A percentile compares a stretch with the other conserved stretches of the same genome.
Conservation (phyloP, 2,888 invertebrate species). For the Caenorhabditis angaria region DNA sequence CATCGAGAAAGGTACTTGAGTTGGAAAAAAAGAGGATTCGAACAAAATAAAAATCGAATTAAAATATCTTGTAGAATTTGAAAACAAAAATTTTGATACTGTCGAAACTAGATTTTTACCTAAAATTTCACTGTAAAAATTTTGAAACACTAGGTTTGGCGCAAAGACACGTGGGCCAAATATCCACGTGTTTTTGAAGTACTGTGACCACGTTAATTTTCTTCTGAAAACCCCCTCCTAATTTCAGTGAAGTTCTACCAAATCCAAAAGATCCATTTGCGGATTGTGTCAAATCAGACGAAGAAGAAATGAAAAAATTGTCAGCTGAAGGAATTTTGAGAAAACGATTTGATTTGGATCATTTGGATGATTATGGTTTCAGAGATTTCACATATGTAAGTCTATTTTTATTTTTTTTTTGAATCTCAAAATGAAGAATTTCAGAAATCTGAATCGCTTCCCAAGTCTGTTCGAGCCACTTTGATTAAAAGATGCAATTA, state of each 20-base stretch:
- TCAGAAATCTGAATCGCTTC: slow-evolving; percentile 41
- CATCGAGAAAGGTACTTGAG: slow-evolving; percentile 80
- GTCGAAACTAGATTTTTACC: too few relatives aligned
- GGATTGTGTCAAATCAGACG: slow-evolving; percentile 96
- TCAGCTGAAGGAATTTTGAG: slow-evolving; percentile 42
- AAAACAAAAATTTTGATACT: too few relatives aligned
- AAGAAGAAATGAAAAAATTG: slow-evolving; percentile 76
- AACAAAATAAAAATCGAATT: too few relatives aligned
- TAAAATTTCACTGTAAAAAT: background rate
- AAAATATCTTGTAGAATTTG: too few relatives aligned
- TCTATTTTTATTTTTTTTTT: background rate
- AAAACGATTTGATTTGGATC: slow-evolving; percentile 53
- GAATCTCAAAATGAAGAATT: slow-evolving; percentile 5
- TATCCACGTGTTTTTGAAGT: too few relatives aligned
- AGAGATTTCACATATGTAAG: slow-evolving; percentile 41
- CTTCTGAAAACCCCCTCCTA: too few relatives aligned
- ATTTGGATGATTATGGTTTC: slow-evolving; percentile 46
- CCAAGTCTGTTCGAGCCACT: slow-evolving; percentile 29
- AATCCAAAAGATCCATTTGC: slow-evolving; percentile 89
- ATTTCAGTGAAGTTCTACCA: slow-evolving; percentile 48
- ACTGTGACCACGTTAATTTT: too few relatives aligned
- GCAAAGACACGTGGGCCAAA: too few relatives aligned
- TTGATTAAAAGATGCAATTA: slow-evolving; percentile 68
- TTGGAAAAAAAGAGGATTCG: too few relatives aligned
- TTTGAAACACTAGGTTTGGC: too few relatives aligned